Base-by-base conservation (phyloP, 2,113 vertebrate genomes). In the zebrafish (Danio rerio) region DNA sequence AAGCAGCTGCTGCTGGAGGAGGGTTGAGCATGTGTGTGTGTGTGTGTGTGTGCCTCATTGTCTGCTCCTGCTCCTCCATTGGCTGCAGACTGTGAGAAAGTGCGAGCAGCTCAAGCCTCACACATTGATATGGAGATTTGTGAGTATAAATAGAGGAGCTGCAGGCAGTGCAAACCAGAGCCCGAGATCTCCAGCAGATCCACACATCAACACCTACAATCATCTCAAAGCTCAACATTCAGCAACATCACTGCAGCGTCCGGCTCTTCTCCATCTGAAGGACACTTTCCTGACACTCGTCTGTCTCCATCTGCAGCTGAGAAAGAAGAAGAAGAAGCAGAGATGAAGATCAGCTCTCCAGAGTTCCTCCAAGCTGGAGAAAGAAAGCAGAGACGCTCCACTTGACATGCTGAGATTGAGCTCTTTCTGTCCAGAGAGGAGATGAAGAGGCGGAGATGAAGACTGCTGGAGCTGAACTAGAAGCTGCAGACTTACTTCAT, bases 81-180 rank as follows among this genome's bases (percentile, higher is more conserved):
- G 92, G 92, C 43, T 86, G 16, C 56, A 86, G 81, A 94, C 79
- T 92, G 92, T 93, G 93, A 90, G 93, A 93, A 92, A 87, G 56
- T 91, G 69, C 71, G 81, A n/a, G 50, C 80, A 90, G 84, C 86
- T 86, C 85, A 47, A 88, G 88, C 91, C 90, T 85, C 92, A 92
- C 91, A 90, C 89, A 92, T 93, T 92, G 86, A 92, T 90, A 93
- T 93, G 92, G 86, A 92, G 89, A 93, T 91, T 81, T 85, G 87
- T 75, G 85, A 89, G 75, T 91, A 93, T 93, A 93, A 92, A 90
- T 88, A 92, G 85, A 86, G 89, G 89, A 85, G 86, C 79, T 85
- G 90, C 82, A 87, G 82, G 72, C 90, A 89, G 84, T 70, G 85
- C 61, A 90, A 68, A 88, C 81, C 90, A 91, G 59, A 91, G 75